Percentiles rank a stretch among this genome's conserved stretches.
Evolutionary conservation across 2,888 invertebrate species (phyloP).

Genomic region (Leuctra nigra): DNA sequence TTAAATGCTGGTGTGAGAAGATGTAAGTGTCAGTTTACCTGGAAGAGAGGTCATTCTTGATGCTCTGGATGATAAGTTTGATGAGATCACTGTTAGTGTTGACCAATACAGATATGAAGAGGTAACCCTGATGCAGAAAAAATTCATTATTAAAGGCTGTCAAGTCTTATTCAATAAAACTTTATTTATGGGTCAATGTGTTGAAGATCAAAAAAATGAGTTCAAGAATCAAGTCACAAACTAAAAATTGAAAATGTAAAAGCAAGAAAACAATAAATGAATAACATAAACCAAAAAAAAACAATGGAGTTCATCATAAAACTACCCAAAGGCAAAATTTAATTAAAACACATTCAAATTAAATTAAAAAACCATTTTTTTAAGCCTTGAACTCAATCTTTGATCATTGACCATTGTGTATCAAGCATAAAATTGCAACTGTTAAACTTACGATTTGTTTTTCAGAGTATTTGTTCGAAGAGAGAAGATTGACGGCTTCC

Average conservation of each 20-base stretch:
- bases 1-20: too few species aligned
- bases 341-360: too few species aligned
- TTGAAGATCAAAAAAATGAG: neutral
- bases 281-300: neutral
- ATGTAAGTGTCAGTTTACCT: too few species aligned
- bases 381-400: too few species aligned
- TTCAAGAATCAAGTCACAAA: too few species aligned
- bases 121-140: slow-evolving; percentile 71
- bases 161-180: too few species aligned
- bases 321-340: too few species aligned
- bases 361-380: neutral
- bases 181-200: too few species aligned
- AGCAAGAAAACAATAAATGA: neutral
- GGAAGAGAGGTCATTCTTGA: slow-evolving; percentile 95
- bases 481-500: slow-evolving; percentile 99
- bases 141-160: too few species aligned
- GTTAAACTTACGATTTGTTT: slow-evolving; percentile 85
- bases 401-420: neutral
- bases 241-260: neutral
- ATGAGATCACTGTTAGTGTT: slow-evolving; percentile 99
- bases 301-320: too few species aligned
- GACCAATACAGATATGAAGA: slow-evolving; percentile 98
- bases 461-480: slow-evolving; percentile 99
- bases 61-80: slow-evolving; percentile 97
- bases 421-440: neutral